A percentile compares a stretch with the other conserved stretches of the same genome.
phyloP scores from a whole-genome alignment of 35 echinoderm and acorn worm genomes.

The Hemicentrotus pulcherrimus region DNA sequence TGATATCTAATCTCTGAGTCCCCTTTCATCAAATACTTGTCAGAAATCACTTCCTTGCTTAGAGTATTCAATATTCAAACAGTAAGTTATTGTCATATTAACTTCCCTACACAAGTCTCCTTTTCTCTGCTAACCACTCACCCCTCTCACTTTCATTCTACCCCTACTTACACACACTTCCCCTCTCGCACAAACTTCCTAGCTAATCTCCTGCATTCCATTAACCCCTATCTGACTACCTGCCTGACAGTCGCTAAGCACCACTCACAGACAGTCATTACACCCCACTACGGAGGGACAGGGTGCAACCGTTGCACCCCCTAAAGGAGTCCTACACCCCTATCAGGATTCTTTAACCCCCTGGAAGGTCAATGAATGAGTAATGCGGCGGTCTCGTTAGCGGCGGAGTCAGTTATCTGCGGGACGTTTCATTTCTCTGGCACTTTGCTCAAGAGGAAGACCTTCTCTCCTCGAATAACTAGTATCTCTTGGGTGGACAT shows the following conservation, averaged over 20 bases:
- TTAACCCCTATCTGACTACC: not conserved
- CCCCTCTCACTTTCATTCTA: not conserved
- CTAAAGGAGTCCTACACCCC: not conserved
- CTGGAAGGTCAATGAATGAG: not conserved
- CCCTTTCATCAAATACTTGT: too few species aligned
- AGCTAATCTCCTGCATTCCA: not conserved
- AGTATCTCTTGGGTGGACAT: not conserved
- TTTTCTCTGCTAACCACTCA: not conserved
- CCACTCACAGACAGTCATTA: not conserved
- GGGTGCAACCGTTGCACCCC: not conserved
- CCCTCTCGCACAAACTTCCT: not conserved
- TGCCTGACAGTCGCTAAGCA: not conserved
- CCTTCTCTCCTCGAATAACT: not conserved
- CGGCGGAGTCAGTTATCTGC: not conserved
- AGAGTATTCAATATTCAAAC: too few species aligned
- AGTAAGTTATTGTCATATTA: too few species aligned
- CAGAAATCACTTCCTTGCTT: too few species aligned
- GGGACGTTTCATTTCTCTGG: not conserved
- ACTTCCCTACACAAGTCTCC: too few species aligned
- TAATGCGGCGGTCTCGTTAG: not conserved
- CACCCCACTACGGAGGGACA: not conserved
- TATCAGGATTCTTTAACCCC: not conserved
- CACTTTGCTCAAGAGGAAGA: not conserved
- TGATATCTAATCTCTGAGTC: too few species aligned
- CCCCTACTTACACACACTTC: too few species aligned